Conservation (phyloP, 1,140 invertebrate genomes). For the Watersipora subatra region DNA sequence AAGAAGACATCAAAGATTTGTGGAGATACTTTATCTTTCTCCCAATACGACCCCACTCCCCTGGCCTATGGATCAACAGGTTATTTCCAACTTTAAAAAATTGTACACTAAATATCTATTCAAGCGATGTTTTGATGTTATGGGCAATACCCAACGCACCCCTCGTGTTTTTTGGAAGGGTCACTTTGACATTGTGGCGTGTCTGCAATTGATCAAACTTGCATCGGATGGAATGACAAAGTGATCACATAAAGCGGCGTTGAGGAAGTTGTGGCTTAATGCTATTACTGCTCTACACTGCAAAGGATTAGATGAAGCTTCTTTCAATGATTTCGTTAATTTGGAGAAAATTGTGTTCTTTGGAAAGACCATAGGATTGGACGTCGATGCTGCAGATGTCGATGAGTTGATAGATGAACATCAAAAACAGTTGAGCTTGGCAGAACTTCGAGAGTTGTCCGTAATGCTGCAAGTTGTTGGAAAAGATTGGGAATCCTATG, state of each 20-base stretch:
- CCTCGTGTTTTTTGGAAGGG: not conserved
- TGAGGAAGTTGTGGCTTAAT: not conserved
- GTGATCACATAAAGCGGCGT: not conserved
- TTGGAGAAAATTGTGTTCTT: not conserved
- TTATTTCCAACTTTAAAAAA: not conserved
- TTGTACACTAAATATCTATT: not conserved
- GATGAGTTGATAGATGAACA: not conserved
- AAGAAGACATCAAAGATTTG: not conserved
- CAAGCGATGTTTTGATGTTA: not conserved
- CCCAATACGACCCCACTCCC: not conserved
- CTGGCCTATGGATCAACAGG: not conserved
- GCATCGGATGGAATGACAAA: not conserved
- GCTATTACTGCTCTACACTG: not conserved
- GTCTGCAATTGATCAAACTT: not conserved
- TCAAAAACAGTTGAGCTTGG: not conserved
- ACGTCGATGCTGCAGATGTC: not conserved
- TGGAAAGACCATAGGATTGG: not conserved
- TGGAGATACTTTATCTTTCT: not conserved
- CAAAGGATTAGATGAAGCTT: not conserved
- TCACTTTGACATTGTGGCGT: not conserved
- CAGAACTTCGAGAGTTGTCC: too few species aligned
- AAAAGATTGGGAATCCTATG: too few species aligned
- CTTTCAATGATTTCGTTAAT: not conserved
- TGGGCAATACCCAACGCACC: not conserved
- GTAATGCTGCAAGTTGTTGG: too few species aligned